Evolutionary conservation across 2,888 invertebrate genomes (phyloP).

Genomic region (Mesodorylaimus sp.): DNA sequence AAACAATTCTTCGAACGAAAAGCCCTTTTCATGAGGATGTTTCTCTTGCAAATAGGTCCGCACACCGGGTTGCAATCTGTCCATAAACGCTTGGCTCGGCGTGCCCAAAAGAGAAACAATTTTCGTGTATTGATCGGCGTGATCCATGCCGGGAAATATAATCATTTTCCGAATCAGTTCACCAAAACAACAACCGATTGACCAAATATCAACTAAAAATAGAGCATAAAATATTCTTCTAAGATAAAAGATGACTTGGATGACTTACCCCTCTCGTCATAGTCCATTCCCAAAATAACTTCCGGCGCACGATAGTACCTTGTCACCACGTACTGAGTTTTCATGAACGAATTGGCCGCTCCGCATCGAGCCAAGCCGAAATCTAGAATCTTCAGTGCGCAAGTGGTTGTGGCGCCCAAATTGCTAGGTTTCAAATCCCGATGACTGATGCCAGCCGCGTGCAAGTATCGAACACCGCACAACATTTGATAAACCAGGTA

Average conservation of each 20-base stretch:
- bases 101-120: slow-evolving; percentile 61
- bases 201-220: slow-evolving; percentile 82
- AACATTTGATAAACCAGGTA: slow-evolving; percentile 1
- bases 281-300: slow-evolving; percentile 67
- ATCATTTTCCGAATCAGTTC: slow-evolving; percentile 98
- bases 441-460: slow-evolving; percentile 2
- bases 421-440: slow-evolving; percentile 66
- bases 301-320: slow-evolving; percentile 96
- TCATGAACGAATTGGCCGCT: slow-evolving; percentile 97
- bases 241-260: too few relatives aligned
- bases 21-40: slow-evolving; percentile 80
- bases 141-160: slow-evolving; percentile 94
- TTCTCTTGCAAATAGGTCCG: slow-evolving; percentile 97
- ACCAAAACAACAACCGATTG: slow-evolving; percentile 98
- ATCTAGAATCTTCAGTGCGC: slow-evolving; percentile 95
- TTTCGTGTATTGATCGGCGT: slow-evolving; percentile 30
- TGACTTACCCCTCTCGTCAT: slow-evolving; percentile 65
- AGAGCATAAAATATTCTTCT: too few relatives aligned
- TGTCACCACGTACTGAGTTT: slow-evolving; percentile 99
- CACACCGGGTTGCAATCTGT: slow-evolving; percentile 83
- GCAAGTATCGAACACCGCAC: slow-evolving; percentile 2
- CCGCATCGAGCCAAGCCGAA: slow-evolving; percentile 94
- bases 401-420: slow-evolving; percentile 97
- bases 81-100: slow-evolving; percentile 87
- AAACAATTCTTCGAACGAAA: slow-evolving; percentile 85